phyloP scores from a whole-genome alignment of 2,888 invertebrate species.

The Noctua janthe region DNA sequence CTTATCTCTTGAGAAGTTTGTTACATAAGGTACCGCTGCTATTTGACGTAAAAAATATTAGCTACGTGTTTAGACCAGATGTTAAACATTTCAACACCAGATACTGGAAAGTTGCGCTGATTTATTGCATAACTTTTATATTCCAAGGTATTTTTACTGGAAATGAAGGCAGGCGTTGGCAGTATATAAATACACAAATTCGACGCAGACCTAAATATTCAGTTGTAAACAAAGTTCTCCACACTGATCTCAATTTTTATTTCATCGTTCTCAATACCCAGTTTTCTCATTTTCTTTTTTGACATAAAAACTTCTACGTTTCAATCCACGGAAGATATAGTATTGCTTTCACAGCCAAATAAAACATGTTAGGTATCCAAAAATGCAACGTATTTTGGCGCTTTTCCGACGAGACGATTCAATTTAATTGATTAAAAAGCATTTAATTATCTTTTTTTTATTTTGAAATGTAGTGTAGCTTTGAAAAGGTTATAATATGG shows the following conservation, averaged over 20 bases:
- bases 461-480: constrained; percentile 2
- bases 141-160: constrained; percentile 26
- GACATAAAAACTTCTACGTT: background rate
- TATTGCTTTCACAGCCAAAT: background rate
- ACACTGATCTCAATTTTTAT: constrained; percentile 41
- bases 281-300: constrained; percentile 29
- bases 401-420: background rate
- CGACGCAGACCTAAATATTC: constrained; percentile 47
- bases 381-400: constrained; percentile 4
- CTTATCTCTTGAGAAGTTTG: background rate
- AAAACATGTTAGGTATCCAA: background rate
- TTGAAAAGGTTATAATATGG: constrained; percentile 40
- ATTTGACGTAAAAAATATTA: background rate
- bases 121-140: constrained; percentile 35
- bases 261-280: constrained; percentile 38
- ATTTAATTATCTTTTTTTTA: background rate
- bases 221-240: constrained; percentile 52
- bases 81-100: constrained; percentile 3
- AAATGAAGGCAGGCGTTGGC: constrained; percentile 26
- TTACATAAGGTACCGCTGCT: background rate
- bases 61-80: background rate
- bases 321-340: background rate
- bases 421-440: constrained; percentile 9
- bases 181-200: constrained; percentile 46
- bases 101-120: background rate